These are phyloP conservation scores for Archocentrus centrarchus DNA, from an alignment of 2,113 vertebrate species.

Conservation along the genomic window DNA sequence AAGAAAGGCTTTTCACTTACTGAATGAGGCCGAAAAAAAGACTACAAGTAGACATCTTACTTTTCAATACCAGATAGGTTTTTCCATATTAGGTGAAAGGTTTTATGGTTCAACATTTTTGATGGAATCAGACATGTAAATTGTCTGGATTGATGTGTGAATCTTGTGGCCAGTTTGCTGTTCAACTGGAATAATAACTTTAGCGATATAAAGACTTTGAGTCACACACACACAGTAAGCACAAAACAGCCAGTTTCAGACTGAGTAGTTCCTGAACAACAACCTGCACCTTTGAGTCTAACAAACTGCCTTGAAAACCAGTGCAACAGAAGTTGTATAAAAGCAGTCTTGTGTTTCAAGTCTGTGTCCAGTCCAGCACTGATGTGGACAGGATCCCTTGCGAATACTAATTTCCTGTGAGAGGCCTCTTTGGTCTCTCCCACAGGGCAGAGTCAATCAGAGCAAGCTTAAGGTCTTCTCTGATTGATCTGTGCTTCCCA, in stretches of 20 bases:
- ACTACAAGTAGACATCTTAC: not conserved
- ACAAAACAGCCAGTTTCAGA: not conserved
- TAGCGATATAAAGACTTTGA: not conserved
- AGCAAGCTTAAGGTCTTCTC: conserved; percentile 45
- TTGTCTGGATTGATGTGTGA: not conserved
- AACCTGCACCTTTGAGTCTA: not conserved
- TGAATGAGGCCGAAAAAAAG: not conserved
- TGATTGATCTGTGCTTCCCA: conserved; percentile 60
- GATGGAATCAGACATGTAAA: not conserved
- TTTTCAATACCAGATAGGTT: not conserved
- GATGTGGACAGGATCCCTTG: conserved; percentile 43
- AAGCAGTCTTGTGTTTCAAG: conserved; percentile 29
- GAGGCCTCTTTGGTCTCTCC: conserved; percentile 39
- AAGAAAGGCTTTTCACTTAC: not conserved
- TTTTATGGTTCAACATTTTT: not conserved
- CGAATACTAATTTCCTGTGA: conserved; percentile 65
- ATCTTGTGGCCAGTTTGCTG: not conserved
- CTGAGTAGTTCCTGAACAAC: not conserved
- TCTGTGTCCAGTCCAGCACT: conserved; percentile 30
- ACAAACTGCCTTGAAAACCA: conserved; percentile 5
- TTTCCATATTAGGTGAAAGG: not conserved
- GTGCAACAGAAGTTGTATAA: not conserved
- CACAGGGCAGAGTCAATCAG: conserved; percentile 59
- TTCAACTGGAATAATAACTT: not conserved
- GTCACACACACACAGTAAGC: not conserved